Percentiles rank a stretch among this genome's conserved stretches.
Conservation (phyloP, 2,888 invertebrate species). For the Athripsodes cinereus region DNA sequence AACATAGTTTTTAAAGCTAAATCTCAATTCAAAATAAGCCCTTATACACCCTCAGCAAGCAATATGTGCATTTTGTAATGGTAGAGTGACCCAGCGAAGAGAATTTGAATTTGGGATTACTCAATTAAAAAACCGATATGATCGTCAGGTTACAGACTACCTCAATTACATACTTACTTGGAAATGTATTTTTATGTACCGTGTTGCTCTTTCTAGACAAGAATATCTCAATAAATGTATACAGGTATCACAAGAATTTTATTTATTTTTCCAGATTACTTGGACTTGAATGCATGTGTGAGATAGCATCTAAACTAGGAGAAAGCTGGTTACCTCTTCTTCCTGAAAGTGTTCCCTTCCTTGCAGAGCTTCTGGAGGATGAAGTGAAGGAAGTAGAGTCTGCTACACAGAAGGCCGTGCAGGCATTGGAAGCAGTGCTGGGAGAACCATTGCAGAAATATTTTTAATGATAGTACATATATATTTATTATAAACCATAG, state of each 20-base stretch:
- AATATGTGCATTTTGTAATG: too few species aligned
- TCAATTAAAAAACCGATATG: too few species aligned
- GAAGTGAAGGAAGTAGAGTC: conserved; percentile 77
- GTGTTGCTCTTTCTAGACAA: background rate
- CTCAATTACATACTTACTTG: too few species aligned
- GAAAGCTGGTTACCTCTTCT: conserved; percentile 83
- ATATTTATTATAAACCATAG: too few species aligned
- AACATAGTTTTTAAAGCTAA: too few species aligned
- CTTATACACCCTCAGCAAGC: too few species aligned
- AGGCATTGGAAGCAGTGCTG: conserved; percentile 77
- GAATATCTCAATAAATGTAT: background rate
- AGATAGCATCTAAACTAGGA: conserved; percentile 76
- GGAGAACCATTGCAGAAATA: conserved; percentile 89
- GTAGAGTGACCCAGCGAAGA: too few species aligned
- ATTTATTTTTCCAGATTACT: conserved; percentile 46
- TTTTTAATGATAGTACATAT: conserved; percentile 47
- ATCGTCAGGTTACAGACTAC: too few species aligned
- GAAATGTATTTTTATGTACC: too few species aligned
- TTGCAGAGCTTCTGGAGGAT: conserved; percentile 90
- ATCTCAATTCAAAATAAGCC: too few species aligned
- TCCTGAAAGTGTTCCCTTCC: conserved; percentile 90
- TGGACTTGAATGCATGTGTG: conserved; percentile 66
- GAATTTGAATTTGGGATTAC: too few species aligned
- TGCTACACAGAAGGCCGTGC: conserved; percentile 71
- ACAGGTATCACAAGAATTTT: conserved; percentile 13